Evolutionary conservation across 2,113 vertebrate genomes (phyloP).

Genomic region (Rhinolophus sinicus): DNA sequence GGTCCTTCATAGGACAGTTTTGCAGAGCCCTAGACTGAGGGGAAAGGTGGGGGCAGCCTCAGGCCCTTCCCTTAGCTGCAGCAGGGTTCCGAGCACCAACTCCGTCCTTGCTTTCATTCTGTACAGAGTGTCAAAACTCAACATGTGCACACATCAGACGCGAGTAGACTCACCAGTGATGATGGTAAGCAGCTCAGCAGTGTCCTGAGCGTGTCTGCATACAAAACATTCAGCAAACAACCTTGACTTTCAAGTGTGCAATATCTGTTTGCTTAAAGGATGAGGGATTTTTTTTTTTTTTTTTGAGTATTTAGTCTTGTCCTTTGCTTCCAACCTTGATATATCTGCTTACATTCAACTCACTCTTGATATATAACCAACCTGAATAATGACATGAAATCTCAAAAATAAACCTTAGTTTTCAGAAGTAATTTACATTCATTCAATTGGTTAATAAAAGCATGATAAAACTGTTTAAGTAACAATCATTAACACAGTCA

Average conservation of each 20-base stretch:
- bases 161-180: not conserved
- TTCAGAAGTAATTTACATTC: not conserved
- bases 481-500: not conserved
- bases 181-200: not conserved
- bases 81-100: not conserved
- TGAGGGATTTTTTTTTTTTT: not conserved
- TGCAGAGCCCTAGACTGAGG: not conserved
- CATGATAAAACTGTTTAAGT: not conserved
- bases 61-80: not conserved
- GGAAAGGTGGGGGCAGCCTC: no score
- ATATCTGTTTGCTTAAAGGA: not conserved
- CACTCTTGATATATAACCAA: not conserved
- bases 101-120: not conserved
- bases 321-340: not conserved
- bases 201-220: not conserved
- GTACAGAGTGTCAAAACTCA: not conserved
- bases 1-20: not conserved
- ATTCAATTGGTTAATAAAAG: not conserved
- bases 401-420: not conserved
- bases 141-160: not conserved
- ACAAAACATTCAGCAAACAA: not conserved
- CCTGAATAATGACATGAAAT: not conserved
- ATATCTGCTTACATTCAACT: not conserved
- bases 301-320: not conserved
- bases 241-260: not conserved